phyloP scores from a whole-genome alignment of 1,140 invertebrate species.

The Achatina immaculata region DNA sequence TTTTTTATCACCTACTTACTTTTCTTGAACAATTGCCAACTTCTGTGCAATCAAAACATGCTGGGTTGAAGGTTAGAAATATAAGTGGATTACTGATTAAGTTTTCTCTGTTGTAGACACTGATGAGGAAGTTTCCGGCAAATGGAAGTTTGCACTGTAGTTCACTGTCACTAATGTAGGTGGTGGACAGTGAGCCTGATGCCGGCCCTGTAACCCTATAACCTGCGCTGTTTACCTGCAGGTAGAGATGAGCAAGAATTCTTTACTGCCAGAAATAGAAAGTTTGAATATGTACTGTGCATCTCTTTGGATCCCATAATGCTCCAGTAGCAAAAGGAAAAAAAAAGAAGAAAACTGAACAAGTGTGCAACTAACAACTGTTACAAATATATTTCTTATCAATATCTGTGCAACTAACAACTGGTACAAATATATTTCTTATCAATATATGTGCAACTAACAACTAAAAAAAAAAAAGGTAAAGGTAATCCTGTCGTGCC shows the following conservation, averaged over 20 bases:
- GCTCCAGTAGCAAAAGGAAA: too few species aligned
- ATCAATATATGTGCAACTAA: too few species aligned
- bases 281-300: too few species aligned
- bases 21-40: constrained; percentile 48
- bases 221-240: constrained; percentile 42
- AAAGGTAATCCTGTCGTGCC: too few species aligned
- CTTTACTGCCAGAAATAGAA: background rate
- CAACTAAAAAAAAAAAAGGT: too few species aligned
- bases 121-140: constrained; percentile 45
- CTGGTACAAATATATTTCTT: too few species aligned
- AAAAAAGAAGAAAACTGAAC: too few species aligned
- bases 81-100: constrained; percentile 43
- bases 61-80: constrained; percentile 52
- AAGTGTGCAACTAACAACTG: too few species aligned
- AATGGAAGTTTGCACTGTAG: constrained; percentile 43
- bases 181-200: constrained; percentile 13
- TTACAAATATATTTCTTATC: too few species aligned
- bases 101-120: constrained; percentile 39
- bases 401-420: too few species aligned
- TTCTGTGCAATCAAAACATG: constrained; percentile 51
- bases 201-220: constrained; percentile 24
- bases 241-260: background rate
- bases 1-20: too few species aligned
- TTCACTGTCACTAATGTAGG: constrained; percentile 48
- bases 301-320: too few species aligned